These are phyloP conservation scores for Pseudomyrmex dendroicus DNA, from an alignment of 1,140 invertebrate species.

Conservation along the genomic window DNA sequence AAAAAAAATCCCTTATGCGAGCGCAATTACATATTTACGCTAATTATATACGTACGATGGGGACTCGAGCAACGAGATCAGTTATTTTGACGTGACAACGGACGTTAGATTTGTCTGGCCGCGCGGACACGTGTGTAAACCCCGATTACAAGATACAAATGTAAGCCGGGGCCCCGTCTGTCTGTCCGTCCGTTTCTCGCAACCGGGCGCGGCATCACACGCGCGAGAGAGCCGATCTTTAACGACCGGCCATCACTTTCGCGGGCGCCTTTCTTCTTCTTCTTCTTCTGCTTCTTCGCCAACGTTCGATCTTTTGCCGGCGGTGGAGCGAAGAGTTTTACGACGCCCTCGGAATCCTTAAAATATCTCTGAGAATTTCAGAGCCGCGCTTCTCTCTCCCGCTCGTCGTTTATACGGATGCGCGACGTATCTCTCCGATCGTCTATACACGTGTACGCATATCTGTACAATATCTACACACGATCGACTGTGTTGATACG, in stretches of 20 bases:
- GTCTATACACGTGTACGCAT: too few relatives aligned
- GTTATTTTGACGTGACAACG: conserved; percentile 5
- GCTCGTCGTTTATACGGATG: not conserved
- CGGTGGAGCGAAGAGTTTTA: conserved; percentile 65
- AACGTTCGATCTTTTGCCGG: conserved; percentile 47
- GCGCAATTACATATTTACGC: not conserved
- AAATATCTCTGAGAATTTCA: conserved; percentile 69
- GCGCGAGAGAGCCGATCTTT: conserved; percentile 51
- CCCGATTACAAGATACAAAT: conserved; percentile 51
- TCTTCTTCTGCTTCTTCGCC: conserved; percentile 49
- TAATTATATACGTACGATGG: not conserved
- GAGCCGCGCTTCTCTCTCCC: conserved; percentile 5
- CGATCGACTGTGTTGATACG: conserved; percentile 8
- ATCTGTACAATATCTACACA: conserved; percentile 2
- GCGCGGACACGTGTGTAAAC: conserved; percentile 45
- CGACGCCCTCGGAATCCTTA: conserved; percentile 73
- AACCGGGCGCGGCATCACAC: conserved; percentile 35
- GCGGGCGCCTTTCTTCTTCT: conserved; percentile 59
- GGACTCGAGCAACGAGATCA: not conserved
- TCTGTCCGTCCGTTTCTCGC: conserved; percentile 8
- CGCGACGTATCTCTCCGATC: not conserved
- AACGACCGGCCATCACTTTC: conserved; percentile 61
- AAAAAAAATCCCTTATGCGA: not conserved
- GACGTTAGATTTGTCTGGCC: conserved; percentile 23
- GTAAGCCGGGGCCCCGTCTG: conserved; percentile 27